These are phyloP conservation scores for Brachyalestes nurse DNA, from an alignment of 2,797 vertebrate species.

Conservation along the genomic window DNA sequence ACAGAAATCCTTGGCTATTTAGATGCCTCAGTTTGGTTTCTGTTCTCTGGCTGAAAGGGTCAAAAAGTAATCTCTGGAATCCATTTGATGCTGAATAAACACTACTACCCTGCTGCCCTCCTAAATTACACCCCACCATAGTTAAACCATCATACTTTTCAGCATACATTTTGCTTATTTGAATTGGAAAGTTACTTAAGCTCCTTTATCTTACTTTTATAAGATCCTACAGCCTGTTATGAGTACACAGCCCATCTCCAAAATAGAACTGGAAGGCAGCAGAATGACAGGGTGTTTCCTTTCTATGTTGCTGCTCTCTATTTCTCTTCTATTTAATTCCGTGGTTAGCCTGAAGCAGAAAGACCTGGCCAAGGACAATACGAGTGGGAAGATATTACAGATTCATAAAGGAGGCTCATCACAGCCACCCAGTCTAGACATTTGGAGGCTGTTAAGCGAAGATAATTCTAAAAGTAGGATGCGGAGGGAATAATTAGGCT, in stretches of 20 bases:
- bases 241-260: not conserved
- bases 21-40: too few species aligned
- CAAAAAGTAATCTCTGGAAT: too few species aligned
- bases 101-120: too few species aligned
- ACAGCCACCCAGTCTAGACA: constrained; percentile 49
- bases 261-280: constrained; percentile 13
- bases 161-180: constrained; percentile 1
- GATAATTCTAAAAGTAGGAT: constrained; percentile 48
- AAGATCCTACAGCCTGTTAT: constrained; percentile 17
- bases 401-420: constrained; percentile 49
- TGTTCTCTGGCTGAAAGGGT: too few species aligned
- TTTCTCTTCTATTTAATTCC: constrained; percentile 19
- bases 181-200: not conserved
- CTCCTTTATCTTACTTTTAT: not conserved
- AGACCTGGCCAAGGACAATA: constrained; percentile 38
- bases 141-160: not conserved
- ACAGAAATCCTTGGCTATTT: too few species aligned
- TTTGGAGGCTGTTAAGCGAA: constrained; percentile 35
- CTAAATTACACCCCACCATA: not conserved
- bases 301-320: not conserved
- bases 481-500: constrained; percentile 49
- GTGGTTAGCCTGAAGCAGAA: constrained; percentile 26
- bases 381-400: constrained; percentile 50
- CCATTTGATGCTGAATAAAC: too few species aligned
- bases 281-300: constrained; percentile 29